A percentile compares a stretch with the other conserved stretches of the same genome.
phyloP scores from a whole-genome alignment of 2,113 vertebrate genomes.

The Ptyas mucosa region DNA sequence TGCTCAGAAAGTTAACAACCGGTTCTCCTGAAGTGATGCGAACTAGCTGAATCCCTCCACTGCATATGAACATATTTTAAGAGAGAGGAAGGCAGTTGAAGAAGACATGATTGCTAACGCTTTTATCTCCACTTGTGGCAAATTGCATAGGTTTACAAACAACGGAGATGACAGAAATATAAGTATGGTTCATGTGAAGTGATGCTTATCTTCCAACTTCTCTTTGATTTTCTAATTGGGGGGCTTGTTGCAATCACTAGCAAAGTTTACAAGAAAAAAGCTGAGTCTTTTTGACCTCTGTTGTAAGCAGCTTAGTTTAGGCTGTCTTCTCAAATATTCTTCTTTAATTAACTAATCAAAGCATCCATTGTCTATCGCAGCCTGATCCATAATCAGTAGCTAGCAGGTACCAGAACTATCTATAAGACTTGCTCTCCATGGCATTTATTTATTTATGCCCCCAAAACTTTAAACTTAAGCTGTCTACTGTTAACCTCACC shows the following conservation, averaged over 20 bases:
- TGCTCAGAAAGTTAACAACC: too few relatives aligned
- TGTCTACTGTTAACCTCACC: too few relatives aligned
- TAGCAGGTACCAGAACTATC: not conserved
- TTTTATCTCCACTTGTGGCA: not conserved
- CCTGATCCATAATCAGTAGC: not conserved
- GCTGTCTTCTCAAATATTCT: not conserved
- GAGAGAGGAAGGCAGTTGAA: not conserved
- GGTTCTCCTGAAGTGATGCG: too few relatives aligned
- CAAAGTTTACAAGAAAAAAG: not conserved
- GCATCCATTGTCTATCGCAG: not conserved
- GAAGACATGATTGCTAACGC: not conserved
- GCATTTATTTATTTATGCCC: not conserved
- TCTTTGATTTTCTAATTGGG: too few relatives aligned
- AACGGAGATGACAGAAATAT: not conserved
- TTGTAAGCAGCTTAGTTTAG: not conserved
- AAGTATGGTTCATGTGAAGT: not conserved
- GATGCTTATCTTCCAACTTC: not conserved
- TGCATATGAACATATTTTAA: not conserved
- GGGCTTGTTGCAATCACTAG: not conserved
- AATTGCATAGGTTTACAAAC: not conserved
- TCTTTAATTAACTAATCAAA: not conserved
- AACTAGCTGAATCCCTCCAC: too few relatives aligned
- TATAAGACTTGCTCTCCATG: not conserved
- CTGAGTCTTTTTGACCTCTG: not conserved
- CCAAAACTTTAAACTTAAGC: too few relatives aligned